Evolutionary conservation across 2,113 vertebrate species (phyloP).

Genomic region (Bettongia penicillata): DNA sequence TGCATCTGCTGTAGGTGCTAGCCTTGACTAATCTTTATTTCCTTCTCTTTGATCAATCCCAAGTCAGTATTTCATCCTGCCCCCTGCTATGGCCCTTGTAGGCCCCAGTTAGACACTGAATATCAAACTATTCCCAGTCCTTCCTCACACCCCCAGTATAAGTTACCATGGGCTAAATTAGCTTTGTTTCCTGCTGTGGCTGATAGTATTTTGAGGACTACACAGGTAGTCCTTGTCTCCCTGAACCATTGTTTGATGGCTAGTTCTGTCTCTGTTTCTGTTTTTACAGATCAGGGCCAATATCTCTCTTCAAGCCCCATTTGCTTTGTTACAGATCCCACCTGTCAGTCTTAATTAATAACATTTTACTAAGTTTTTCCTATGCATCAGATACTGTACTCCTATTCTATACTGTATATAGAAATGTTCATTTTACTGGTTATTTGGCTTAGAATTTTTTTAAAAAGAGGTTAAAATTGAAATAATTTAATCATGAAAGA

Average conservation of each 20-base stretch:
- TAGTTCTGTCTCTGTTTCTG: neutral
- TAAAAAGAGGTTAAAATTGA: neutral
- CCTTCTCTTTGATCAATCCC: neutral
- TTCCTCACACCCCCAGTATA: neutral
- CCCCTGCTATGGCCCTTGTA: neutral
- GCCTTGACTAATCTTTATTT: neutral
- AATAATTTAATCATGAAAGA: neutral
- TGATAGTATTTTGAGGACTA: neutral
- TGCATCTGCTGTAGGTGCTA: neutral
- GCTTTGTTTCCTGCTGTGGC: neutral
- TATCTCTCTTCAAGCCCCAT: neutral
- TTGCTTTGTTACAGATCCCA: neutral
- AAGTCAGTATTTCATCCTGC: neutral
- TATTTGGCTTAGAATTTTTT: neutral
- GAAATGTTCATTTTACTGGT: neutral
- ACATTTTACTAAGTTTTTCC: neutral
- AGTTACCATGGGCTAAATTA: neutral
- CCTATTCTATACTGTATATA: neutral
- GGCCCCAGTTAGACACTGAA: neutral
- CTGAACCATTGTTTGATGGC: neutral
- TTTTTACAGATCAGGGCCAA: neutral
- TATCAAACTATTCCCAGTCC: neutral
- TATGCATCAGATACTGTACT: neutral
- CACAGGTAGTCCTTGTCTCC: neutral
- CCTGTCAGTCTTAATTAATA: neutral